Conservation (phyloP, 2,113 vertebrate species). For the Mus musculus region DNA sequence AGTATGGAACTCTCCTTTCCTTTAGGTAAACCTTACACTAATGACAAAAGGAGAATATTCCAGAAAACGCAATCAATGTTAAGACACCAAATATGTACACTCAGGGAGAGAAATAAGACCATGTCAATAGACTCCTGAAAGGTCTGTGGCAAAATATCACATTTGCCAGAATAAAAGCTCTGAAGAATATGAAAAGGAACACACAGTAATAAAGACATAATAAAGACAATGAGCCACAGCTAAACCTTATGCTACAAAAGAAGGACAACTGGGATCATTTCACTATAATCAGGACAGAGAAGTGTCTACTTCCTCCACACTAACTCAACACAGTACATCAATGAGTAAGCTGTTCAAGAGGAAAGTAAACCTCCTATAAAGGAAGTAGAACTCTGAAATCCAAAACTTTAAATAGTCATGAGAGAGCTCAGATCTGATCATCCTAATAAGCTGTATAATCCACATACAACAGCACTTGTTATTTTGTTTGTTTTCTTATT, state of each 20-base stretch:
- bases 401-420: background rate
- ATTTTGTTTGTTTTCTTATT: background rate
- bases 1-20: background rate
- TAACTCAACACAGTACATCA: background rate
- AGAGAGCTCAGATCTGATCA: background rate
- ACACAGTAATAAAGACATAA: background rate
- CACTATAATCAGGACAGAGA: background rate
- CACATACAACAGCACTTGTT: background rate
- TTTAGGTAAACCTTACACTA: background rate
- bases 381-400: background rate
- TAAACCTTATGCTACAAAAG: background rate
- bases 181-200: background rate
- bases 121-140: background rate
- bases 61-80: background rate
- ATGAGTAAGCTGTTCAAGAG: background rate
- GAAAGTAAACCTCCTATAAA: background rate
- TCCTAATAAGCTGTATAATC: background rate
- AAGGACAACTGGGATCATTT: background rate
- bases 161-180: background rate
- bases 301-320: background rate
- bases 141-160: background rate
- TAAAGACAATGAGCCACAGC: background rate
- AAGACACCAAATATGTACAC: background rate
- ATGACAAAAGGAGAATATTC: background rate
- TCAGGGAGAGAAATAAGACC: background rate